These are phyloP conservation scores for Physeter macrocephalus DNA, from an alignment of 2,113 vertebrate genomes.

Conservation along the genomic window DNA sequence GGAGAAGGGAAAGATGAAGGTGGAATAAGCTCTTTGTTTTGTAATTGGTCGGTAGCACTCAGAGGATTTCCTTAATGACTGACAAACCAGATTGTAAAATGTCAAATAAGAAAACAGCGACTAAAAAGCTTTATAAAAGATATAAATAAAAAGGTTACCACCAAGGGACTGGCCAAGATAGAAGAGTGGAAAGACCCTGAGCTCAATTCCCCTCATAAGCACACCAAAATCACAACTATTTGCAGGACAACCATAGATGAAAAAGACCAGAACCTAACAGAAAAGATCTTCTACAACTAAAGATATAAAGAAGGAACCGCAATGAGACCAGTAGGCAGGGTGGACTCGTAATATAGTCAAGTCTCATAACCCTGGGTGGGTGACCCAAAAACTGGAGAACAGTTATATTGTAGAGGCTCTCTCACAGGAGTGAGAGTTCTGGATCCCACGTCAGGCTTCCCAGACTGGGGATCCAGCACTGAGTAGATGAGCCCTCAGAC, in stretches of 20 bases:
- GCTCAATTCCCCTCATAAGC: not conserved
- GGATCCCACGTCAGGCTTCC: not conserved
- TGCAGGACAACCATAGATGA: not conserved
- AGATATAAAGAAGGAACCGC: not conserved
- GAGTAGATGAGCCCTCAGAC: not conserved
- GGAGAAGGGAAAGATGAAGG: not conserved
- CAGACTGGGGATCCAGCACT: not conserved
- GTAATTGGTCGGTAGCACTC: not conserved
- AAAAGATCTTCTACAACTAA: not conserved
- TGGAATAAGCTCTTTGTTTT: not conserved
- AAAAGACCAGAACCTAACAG: not conserved
- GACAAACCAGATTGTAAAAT: not conserved
- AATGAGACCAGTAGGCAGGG: not conserved
- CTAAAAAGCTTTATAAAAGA: not conserved
- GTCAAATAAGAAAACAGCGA: not conserved
- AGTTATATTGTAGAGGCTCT: not conserved
- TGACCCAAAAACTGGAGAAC: not conserved
- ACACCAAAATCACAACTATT: not conserved
- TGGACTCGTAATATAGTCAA: not conserved
- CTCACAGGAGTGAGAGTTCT: not conserved
- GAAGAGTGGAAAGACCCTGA: not conserved
- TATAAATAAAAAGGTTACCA: not conserved
- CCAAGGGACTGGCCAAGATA: not conserved
- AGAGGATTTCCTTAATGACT: not conserved
- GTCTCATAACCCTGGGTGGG: not conserved